Evolutionary conservation across 2,113 vertebrate species (phyloP).

Genomic region (Channa argus): DNA sequence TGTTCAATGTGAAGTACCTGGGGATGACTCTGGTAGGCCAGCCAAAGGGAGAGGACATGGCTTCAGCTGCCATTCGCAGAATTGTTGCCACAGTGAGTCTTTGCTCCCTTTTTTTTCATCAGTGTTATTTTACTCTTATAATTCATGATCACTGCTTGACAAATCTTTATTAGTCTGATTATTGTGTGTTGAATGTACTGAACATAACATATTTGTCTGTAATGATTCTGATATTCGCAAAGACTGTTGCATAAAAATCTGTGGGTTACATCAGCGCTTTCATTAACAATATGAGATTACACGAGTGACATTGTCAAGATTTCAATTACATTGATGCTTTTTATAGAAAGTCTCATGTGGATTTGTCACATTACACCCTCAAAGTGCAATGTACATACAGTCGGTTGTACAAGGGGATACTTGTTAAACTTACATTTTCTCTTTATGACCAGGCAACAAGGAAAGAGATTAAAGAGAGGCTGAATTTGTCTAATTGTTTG

Average conservation of each 20-base stretch:
- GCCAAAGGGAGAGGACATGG: constrained; percentile 94
- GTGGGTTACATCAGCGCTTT: not conserved
- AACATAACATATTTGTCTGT: no score
- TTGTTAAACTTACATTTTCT: constrained; percentile 1
- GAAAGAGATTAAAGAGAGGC: no score
- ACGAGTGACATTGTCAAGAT: constrained; percentile 30
- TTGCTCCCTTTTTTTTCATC: not conserved
- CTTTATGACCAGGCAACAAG: no score
- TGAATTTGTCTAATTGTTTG: no score
- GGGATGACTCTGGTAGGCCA: constrained; percentile 93
- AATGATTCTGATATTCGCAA: no score
- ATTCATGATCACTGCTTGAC: not conserved
- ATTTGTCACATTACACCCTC: constrained; percentile 40
- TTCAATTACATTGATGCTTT: constrained; percentile 45
- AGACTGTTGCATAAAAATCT: no score
- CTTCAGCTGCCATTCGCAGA: constrained; percentile 88
- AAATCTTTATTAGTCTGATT: not conserved
- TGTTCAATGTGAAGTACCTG: constrained; percentile 91
- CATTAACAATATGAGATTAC: not conserved
- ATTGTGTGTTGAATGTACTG: no score
- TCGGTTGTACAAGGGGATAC: not conserved
- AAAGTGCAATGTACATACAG: constrained; percentile 6
- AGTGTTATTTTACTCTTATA: not conserved
- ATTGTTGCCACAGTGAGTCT: constrained; percentile 87
- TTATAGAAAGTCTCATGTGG: constrained; percentile 40